Evolutionary conservation across 2,797 vertebrate genomes (phyloP), one percentile per base, ranked within the genome.

Genomic region (Champsocephalus esox): DNA sequence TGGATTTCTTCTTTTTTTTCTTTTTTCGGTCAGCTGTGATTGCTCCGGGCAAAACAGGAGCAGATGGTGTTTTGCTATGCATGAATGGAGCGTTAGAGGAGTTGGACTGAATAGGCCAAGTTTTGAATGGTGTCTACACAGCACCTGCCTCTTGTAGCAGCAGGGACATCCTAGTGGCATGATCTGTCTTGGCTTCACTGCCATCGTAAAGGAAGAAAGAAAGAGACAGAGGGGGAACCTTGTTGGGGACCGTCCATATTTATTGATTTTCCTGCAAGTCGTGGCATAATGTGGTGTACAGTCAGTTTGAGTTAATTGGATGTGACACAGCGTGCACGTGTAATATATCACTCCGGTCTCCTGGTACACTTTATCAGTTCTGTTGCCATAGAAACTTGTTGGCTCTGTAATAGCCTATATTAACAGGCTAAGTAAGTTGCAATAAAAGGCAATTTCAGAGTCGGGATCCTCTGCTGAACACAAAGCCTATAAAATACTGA

Each of bases 1-100:
- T 97, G 94, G 94, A 95, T 96, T 94, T 95, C 87, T 95, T 96
- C 96, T 95, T 96, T 86, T 92, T 83, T 93, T 94, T 95, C n/a
- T n/a, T 93, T 92, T 95, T 90, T 95, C 96, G 97, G 98, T 99
- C 98, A 99, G 97, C 98, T 99, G 98, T 99, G 98, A 98, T 98
- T 98, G 98, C 98, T 98, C 96, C 93, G 96, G 97, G 98, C 97
- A 97, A 98, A 99, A 98, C 97, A 98, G 96, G 96, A 99, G 97
- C 98, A 99, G 98, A 99, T 99, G 98, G 98, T 98, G 97, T 98
- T 99, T 99, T 99, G 98, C 97, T 97, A 98, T 98, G 98, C 97
- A 98, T 99, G 98, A 99, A 99, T 99, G 97, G 97, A 96, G 95
- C 95, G 96, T 97, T 96, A 96, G 97, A 97, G 95, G 96, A 97